A percentile compares a stretch with the other conserved stretches of the same genome.
Conservation (phyloP, 2,888 invertebrate species). For the Gymnosoma rotundatum region DNA sequence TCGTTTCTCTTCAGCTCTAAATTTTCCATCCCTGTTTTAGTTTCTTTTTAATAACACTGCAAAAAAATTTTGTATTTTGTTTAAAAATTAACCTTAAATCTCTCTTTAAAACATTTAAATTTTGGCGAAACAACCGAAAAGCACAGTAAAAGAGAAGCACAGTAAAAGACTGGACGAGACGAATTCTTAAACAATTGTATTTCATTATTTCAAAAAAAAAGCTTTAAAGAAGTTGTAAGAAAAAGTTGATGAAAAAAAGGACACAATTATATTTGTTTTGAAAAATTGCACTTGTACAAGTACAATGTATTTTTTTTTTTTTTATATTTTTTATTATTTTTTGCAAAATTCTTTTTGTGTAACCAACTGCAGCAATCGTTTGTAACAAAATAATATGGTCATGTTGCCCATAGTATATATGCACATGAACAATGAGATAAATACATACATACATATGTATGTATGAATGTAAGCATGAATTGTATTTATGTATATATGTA, state of each 20-base stretch:
- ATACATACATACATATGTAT: constrained; percentile 10
- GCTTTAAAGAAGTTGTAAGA: not conserved
- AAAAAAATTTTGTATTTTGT: too few relatives aligned
- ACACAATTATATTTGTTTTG: constrained; percentile 63
- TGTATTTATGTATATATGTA: not conserved
- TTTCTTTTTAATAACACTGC: too few relatives aligned
- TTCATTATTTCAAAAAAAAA: constrained; percentile 34
- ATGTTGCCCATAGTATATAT: constrained; percentile 37
- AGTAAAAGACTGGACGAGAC: not conserved
- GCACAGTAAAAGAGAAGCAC: not conserved
- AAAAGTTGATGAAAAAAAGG: constrained; percentile 38
- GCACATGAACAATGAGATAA: not conserved
- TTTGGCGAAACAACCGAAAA: too few relatives aligned
- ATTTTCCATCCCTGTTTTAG: too few relatives aligned
- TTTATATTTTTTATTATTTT: constrained; percentile 8
- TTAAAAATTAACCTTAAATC: not conserved
- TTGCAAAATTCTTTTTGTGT: constrained; percentile 48
- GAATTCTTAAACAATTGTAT: constrained; percentile 44
- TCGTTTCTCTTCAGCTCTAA: too few relatives aligned
- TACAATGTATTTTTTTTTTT: constrained; percentile 22
- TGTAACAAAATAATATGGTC: constrained; percentile 66
- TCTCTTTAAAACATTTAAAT: not conserved
- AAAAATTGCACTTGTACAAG: constrained; percentile 45
- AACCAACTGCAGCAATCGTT: constrained; percentile 68
- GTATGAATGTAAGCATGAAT: not conserved